Percentiles rank a stretch among this genome's conserved stretches.
phyloP scores from a whole-genome alignment of 1,140 invertebrate species.

The Drosophila tropicalis region DNA sequence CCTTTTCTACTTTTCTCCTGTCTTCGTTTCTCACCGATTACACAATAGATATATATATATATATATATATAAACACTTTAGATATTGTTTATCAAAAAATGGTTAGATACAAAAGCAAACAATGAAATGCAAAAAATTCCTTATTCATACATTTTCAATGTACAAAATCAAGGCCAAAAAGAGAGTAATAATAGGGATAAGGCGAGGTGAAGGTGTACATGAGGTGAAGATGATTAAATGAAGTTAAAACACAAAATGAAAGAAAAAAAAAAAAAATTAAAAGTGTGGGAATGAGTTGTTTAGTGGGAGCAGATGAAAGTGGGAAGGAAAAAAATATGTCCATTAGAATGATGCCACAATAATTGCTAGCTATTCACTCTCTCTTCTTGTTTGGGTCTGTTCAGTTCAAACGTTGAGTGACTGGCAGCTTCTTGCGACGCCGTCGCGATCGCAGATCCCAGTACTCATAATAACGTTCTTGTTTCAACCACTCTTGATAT shows the following conservation, averaged over 20 bases:
- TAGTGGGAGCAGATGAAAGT: background rate
- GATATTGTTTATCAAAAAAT: background rate
- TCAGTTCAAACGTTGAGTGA: slow-evolving; percentile 84
- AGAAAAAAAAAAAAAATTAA: slow-evolving; percentile 22
- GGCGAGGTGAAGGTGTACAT: background rate
- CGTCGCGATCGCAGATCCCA: slow-evolving; percentile 86
- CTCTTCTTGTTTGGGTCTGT: background rate
- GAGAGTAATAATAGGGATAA: background rate
- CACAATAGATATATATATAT: slow-evolving; percentile 1
- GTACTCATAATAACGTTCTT: slow-evolving; percentile 91
- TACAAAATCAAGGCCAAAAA: slow-evolving; percentile 42
- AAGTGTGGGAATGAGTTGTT: background rate
- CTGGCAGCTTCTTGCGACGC: slow-evolving; percentile 83
- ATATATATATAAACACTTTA: slow-evolving; percentile 10
- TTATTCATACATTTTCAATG: slow-evolving; percentile 70
- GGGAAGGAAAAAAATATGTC: slow-evolving; percentile 20
- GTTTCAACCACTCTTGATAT: slow-evolving; percentile 94
- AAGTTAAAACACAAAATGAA: slow-evolving; percentile 24
- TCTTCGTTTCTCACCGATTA: slow-evolving; percentile 1
- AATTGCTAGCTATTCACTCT: background rate
- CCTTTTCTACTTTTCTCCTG: background rate
- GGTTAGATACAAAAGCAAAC: slow-evolving; percentile 13
- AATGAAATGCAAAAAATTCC: slow-evolving; percentile 55
- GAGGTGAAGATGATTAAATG: slow-evolving; percentile 16
- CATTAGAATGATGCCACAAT: slow-evolving; percentile 11